These are phyloP conservation scores for Gila orcuttii DNA, from an alignment of 2,113 vertebrate species.

Conservation along the genomic window DNA sequence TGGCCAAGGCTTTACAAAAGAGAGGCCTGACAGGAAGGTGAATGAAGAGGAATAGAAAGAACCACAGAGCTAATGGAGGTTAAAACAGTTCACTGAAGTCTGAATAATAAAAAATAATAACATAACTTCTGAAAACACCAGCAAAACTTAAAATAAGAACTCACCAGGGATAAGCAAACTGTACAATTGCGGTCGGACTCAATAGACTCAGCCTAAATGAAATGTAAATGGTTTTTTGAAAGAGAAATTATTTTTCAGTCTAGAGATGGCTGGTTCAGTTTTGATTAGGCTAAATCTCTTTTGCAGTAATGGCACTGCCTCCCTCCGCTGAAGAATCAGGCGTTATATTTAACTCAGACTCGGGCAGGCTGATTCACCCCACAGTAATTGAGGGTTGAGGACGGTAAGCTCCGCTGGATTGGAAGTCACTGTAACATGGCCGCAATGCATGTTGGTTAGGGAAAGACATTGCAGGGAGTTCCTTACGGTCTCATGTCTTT, in stretches of 20 bases:
- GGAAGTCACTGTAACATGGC: constrained; percentile 58
- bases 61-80: constrained; percentile 20
- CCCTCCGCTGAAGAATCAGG: constrained; percentile 1
- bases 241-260: not conserved
- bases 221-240: constrained; percentile 35
- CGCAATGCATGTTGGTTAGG: constrained; percentile 11
- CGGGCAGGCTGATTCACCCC: constrained; percentile 58
- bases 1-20: constrained; percentile 36
- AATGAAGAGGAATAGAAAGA: constrained; percentile 28
- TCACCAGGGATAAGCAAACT: not conserved
- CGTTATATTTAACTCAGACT: constrained; percentile 68
- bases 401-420: constrained; percentile 64
- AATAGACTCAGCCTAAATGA: constrained; percentile 18
- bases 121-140: constrained; percentile 10
- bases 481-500: not conserved
- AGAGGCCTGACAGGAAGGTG: constrained; percentile 15
- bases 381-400: constrained; percentile 68
- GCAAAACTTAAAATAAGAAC: constrained; percentile 30
- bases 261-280: constrained; percentile 3
- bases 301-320: constrained; percentile 28
- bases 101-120: not conserved
- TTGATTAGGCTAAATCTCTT: constrained; percentile 36
- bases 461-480: constrained; percentile 36
- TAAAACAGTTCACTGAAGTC: constrained; percentile 39
- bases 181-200: constrained; percentile 6